Percentiles rank a stretch among this genome's conserved stretches.
phyloP scores from a whole-genome alignment of 2,888 invertebrate genomes.

The Mactromeris polynyma region DNA sequence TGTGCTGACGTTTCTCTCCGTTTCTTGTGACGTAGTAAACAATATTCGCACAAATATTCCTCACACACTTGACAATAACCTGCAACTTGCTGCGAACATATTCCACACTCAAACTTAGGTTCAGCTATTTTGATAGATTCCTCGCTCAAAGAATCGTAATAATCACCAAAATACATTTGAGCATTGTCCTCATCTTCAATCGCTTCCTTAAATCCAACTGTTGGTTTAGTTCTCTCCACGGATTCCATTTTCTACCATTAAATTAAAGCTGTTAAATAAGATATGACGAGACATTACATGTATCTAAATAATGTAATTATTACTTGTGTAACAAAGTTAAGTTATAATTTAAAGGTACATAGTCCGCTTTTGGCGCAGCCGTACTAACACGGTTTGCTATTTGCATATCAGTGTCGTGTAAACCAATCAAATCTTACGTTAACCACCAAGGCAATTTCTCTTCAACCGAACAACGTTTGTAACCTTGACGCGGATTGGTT shows the following conservation, averaged over 20 bases:
- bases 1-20: conserved; percentile 1
- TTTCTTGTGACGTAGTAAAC: conserved; percentile 2
- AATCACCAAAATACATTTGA: not conserved
- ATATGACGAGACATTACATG: too few species aligned
- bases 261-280: too few species aligned
- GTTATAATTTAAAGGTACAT: too few species aligned
- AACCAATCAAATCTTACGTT: too few species aligned
- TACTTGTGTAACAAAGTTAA: too few species aligned
- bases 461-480: too few species aligned
- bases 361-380: too few species aligned
- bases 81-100: not conserved
- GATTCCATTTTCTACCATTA: not conserved
- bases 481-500: too few species aligned
- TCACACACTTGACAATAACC: conserved; percentile 13
- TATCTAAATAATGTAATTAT: not conserved
- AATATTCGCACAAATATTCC: conserved; percentile 21
- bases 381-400: too few species aligned
- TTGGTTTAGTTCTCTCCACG: not conserved
- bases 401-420: too few species aligned
- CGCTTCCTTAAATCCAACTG: not conserved
- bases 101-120: conserved; percentile 11
- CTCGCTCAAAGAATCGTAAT: conserved; percentile 6
- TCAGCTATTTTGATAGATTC: conserved; percentile 7
- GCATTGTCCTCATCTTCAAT: not conserved
- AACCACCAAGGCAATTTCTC: too few species aligned